Conservation (phyloP, 2,113 vertebrate species). For the Ceyx cyanopectus region DNA sequence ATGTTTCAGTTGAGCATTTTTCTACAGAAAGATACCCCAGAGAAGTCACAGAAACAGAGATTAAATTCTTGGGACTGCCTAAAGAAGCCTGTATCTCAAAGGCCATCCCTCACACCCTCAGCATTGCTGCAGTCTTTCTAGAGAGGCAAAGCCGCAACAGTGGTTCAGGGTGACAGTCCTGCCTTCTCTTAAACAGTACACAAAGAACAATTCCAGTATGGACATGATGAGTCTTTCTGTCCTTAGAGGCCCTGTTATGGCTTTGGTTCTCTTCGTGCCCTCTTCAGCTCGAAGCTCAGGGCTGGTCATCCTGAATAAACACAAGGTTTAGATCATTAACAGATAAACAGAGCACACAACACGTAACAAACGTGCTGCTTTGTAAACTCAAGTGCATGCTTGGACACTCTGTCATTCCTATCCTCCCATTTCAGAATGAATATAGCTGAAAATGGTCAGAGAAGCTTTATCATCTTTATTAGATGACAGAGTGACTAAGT, state of each 20-base stretch:
- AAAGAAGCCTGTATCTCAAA: neutral
- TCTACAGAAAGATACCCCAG: neutral
- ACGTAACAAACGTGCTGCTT: neutral
- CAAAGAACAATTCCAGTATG: accelerated
- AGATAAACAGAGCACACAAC: neutral
- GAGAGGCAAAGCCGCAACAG: neutral
- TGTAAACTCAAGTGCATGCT: neutral
- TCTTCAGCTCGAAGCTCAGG: neutral
- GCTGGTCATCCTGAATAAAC: neutral
- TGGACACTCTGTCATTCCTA: neutral
- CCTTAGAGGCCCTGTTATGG: neutral
- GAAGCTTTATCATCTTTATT: neutral
- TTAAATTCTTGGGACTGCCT: neutral
- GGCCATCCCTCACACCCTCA: neutral
- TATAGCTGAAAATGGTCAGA: neutral
- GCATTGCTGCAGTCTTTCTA: neutral
- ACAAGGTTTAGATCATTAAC: neutral
- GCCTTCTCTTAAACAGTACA: neutral
- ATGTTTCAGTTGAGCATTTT: neutral
- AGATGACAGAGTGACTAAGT: neutral
- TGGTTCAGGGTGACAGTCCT: neutral
- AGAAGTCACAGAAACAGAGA: neutral
- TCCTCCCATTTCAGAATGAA: neutral
- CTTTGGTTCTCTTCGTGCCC: neutral
- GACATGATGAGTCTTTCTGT: neutral